Conservation (phyloP, 2,888 invertebrate genomes). For the Amphimallon solstitiale region DNA sequence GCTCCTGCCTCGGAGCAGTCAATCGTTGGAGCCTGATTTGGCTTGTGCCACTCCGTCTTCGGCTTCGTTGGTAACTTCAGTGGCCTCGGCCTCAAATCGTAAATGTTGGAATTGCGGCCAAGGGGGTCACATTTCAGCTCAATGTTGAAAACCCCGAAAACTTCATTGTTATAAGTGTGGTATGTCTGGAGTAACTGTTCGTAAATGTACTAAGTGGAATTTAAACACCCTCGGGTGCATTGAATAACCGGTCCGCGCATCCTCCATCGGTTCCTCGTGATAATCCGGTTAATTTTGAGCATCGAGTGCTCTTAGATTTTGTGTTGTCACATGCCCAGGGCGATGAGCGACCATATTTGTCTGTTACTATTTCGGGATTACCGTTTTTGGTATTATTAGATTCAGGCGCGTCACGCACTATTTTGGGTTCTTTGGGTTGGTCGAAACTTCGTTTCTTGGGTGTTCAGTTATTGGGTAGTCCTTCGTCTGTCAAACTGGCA, state of each 20-base stretch:
- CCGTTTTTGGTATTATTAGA: constrained; percentile 27
- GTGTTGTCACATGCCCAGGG: constrained; percentile 6
- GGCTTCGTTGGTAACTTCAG: not conserved
- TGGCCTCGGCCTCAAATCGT: not conserved
- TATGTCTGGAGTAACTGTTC: not conserved
- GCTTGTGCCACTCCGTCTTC: constrained; percentile 12
- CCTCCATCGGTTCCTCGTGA: too few relatives aligned
- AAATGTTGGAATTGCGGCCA: constrained; percentile 17
- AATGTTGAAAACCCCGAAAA: not conserved
- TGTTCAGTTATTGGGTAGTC: not conserved
- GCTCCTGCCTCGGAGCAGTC: not conserved
- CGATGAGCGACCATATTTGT: constrained; percentile 32
- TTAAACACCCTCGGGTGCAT: not conserved
- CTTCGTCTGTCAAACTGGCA: not conserved
- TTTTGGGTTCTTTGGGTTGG: not conserved
- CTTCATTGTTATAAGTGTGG: constrained; percentile 8
- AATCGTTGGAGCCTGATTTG: constrained; percentile 38
- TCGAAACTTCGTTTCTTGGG: not conserved
- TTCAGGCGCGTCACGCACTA: constrained; percentile 30
- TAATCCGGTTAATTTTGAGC: not conserved
- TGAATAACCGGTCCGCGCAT: not conserved
- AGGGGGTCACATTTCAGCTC: not conserved
- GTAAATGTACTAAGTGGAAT: not conserved
- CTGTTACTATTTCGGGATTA: constrained; percentile 1
- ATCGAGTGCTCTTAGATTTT: not conserved